Percentiles rank a stretch among this genome's conserved stretches.
phyloP scores from a whole-genome alignment of 2,888 invertebrate species.

The Platycheirus rosarum region DNA sequence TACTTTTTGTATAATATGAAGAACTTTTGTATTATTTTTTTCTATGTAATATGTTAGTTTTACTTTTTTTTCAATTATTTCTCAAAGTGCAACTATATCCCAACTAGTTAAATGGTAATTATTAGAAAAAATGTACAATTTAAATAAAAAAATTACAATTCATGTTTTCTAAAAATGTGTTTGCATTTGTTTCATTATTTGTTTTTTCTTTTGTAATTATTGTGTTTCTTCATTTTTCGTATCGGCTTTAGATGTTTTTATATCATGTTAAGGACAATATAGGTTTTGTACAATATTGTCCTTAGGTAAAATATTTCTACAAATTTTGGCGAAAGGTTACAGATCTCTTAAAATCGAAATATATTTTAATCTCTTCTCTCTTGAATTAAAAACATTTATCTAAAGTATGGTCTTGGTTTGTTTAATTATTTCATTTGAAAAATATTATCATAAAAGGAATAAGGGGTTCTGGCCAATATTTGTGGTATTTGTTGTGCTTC shows the following conservation, averaged over 20 bases:
- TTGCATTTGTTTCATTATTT: slow-evolving; percentile 17
- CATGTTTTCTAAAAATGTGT: not conserved
- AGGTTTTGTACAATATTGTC: too few species aligned
- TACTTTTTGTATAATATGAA: slow-evolving; percentile 31
- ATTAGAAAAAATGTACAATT: slow-evolving; percentile 39
- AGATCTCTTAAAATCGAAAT: too few species aligned
- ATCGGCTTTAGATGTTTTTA: too few species aligned
- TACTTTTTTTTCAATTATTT: slow-evolving; percentile 23
- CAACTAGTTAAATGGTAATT: slow-evolving; percentile 35
- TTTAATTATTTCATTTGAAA: too few species aligned
- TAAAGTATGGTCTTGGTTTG: too few species aligned
- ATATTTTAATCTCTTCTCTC: too few species aligned
- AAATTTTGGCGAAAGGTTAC: slow-evolving; percentile 3
- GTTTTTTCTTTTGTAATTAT: slow-evolving; percentile 18
- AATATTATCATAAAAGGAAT: too few species aligned
- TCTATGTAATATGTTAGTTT: slow-evolving; percentile 9
- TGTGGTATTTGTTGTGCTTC: too few species aligned
- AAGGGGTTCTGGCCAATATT: too few species aligned
- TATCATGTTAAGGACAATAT: too few species aligned
- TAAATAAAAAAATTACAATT: slow-evolving; percentile 34
- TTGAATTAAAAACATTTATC: too few species aligned
- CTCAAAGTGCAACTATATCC: slow-evolving; percentile 33
- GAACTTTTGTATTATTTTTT: slow-evolving; percentile 25
- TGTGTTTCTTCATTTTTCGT: not conserved
- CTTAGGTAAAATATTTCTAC: too few species aligned